phyloP scores from a whole-genome alignment of 2,888 invertebrate species.

The Plutella xylostella region DNA sequence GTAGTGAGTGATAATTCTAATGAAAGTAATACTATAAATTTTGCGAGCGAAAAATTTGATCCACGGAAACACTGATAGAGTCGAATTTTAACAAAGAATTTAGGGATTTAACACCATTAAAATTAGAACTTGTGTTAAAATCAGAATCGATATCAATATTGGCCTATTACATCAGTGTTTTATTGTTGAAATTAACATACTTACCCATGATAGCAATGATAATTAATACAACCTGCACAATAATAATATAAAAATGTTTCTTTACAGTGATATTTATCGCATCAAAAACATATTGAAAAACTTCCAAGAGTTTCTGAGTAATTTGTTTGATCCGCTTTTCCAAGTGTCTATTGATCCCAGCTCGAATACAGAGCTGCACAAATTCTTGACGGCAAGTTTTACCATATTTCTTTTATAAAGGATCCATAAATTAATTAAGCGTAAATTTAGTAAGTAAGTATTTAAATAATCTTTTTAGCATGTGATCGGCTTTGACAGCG shows the following conservation, averaged over 20 bases:
- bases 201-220: no score
- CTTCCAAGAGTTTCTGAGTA: conserved; percentile 96
- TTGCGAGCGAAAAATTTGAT: no score
- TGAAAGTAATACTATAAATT: no score
- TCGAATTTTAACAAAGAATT: no score
- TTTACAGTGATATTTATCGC: conserved; percentile 92
- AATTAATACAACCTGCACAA: no score
- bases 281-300: conserved; percentile 93
- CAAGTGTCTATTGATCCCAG: conserved; percentile 95
- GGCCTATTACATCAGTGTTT: no score
- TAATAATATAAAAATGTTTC: not conserved
- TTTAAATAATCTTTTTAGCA: conserved; percentile 47
- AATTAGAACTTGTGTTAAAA: no score
- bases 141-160: no score
- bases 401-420: not conserved
- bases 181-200: no score
- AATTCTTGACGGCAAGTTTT: conserved; percentile 71
- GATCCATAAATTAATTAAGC: conserved; percentile 8
- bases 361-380: conserved; percentile 92
- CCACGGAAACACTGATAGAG: no score
- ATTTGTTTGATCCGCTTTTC: conserved; percentile 95
- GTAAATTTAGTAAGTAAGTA: not conserved
- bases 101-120: no score
- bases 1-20: conserved; percentile 87
- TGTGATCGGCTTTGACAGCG: conserved; percentile 98